Conservation (phyloP, 2,888 invertebrate genomes). For the Amiota minor region DNA sequence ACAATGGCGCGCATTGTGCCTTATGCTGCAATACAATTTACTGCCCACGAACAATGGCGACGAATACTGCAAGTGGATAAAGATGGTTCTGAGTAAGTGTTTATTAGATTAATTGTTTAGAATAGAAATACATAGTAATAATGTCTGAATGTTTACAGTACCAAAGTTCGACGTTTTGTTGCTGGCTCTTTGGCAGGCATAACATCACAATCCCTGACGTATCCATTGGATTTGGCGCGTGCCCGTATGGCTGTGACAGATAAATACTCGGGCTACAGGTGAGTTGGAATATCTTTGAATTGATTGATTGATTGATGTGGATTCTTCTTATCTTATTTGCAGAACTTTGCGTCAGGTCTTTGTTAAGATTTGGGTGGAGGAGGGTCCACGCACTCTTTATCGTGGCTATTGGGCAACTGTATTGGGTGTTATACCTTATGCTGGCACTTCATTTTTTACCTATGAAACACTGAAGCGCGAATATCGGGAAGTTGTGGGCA, state of each 20-base stretch:
- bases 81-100: conserved; percentile 74
- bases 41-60: conserved; percentile 98
- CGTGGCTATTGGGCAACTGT: conserved; percentile 92
- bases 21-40: conserved; percentile 97
- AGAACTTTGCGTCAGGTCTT: conserved; percentile 77
- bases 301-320: not conserved
- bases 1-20: conserved; percentile 98
- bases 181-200: conserved; percentile 97
- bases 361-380: conserved; percentile 81
- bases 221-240: conserved; percentile 96
- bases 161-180: conserved; percentile 76
- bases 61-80: conserved; percentile 83
- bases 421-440: conserved; percentile 95
- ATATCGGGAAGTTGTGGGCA: conserved; percentile 76
- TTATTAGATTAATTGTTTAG: not conserved
- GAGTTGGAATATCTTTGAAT: conserved; percentile 38
- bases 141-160: conserved; percentile 55
- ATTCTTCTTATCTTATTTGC: not conserved
- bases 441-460: conserved; percentile 97
- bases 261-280: conserved; percentile 82
- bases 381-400: conserved; percentile 86
- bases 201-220: conserved; percentile 94
- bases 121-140: too few relatives aligned
- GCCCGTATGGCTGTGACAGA: conserved; percentile 97
- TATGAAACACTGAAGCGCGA: conserved; percentile 93